Base-by-base conservation (phyloP, 2,113 vertebrate species). In the Pseudorectes ferrugineus region DNA sequence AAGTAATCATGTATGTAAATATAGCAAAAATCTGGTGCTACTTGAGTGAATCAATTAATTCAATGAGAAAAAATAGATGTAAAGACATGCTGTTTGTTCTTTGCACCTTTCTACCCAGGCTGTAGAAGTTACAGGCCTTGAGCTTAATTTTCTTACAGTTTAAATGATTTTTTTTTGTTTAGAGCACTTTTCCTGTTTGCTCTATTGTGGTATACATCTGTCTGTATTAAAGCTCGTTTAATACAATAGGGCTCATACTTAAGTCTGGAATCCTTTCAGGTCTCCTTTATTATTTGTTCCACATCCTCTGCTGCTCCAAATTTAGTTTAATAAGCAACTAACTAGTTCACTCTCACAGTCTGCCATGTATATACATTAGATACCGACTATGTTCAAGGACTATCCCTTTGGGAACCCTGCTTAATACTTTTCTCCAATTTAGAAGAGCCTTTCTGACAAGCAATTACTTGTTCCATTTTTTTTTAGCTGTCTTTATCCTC, bases 361-460 rank as follows among this genome's bases (percentile, higher is more conserved):
- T 93, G 72, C 86, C 89, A 89, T 86, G 78, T 85, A 73, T 40
- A 82, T 45, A 91, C 85, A 90, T 96, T 92, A 94, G 68, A 90
- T 36, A 77, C 26, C 1, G 0, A 25, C 78, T 82, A 17, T 65
- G 72, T 63, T 90, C 86, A 91, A 91, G 83, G 52, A 89, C 83
- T 81, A 57, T 7, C n/a, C 85, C 65, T 85, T 88, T 70, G 94
- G 93, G 93, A 93, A 20, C 28, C 15, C 65, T 92, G 14, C 35
- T 97, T 96, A 95, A 85, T 91, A 72, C 57, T 86, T 86, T 67
- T 84, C 54, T 91, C 81, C 86, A 95, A 87, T 97, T 96, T 93
- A 94, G 58, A 80, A 71, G 71, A 85, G 82, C 35, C 76, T 88
- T 95, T 88, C 76, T 97, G 95, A 96, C 93, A 95, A 86, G 85